Evolutionary conservation across 2,888 invertebrate species (phyloP), one percentile per base, ranked within the genome.

Genomic region (Campoplex nolae): DNA sequence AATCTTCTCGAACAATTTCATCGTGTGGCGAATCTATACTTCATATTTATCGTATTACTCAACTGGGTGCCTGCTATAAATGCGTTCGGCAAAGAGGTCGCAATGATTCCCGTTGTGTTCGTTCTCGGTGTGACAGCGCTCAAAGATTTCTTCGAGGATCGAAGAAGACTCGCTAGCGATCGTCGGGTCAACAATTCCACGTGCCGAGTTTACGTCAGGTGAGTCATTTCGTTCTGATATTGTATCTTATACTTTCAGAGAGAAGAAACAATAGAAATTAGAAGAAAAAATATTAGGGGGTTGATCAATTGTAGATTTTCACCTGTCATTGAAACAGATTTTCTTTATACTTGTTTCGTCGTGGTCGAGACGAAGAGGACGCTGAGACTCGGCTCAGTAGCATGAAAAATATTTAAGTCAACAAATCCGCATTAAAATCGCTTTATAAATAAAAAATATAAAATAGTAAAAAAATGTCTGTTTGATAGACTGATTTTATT

Each of bases 1-100:
- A 99, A 99, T 95, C 95, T 99, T 87, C 96, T 99, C 95, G 99
- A 99, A 95, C 99, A 99, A 95, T 99, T 99, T 95, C 99, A 99
- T 95, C 97, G 99, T 88, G 98, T 99, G 93, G 99, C 99, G 88
- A 99, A 99, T 96, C 96, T 99, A 92, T 99, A 99, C 95, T 99
- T 99, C 95, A 97, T 99, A 93, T 98, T 99, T 94, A 99, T 99
- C 94, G 98, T 99, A 92, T 95, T 99, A 91, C 96, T 99, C 89
- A 99, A 99, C 95, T 99, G 98, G 98, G 97, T 99, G 93, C 99
- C 99, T 3, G 96, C 97, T 54, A 98, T 99, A 88, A 98, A 98
- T 95, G 99, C 99, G 4, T 99, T 99, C 95, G 99, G 98, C 88
- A 99, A 98, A 94, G 99, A 99, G 95, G 96, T 99, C 90, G 98